These are phyloP conservation scores for Gouania willdenowi DNA, from an alignment of 2,797 vertebrate species.

Conservation along the genomic window DNA sequence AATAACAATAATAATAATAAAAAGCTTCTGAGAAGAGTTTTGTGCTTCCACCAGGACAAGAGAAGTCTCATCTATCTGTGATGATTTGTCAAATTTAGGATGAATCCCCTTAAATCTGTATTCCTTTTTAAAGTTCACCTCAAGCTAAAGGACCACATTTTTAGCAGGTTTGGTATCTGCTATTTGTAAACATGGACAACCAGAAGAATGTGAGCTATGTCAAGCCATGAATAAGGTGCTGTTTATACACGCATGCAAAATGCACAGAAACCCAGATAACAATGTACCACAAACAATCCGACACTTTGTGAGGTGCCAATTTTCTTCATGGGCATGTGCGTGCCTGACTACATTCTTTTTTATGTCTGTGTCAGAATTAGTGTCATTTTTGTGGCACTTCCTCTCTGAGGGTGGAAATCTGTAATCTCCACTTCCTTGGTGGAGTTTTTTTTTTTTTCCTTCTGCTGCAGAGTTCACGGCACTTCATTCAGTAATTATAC, in stretches of 20 bases:
- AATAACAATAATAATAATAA: too few species aligned
- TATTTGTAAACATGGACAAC: conserved; percentile 43
- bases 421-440: conserved; percentile 22
- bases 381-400: conserved; percentile 50
- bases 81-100: too few species aligned
- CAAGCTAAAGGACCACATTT: conserved; percentile 7
- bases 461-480: conserved; percentile 18
- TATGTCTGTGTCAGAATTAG: conserved; percentile 41
- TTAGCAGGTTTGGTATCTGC: conserved; percentile 21
- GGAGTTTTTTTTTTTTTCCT: conserved; percentile 33
- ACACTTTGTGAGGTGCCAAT: conserved; percentile 22
- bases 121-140: conserved; percentile 22
- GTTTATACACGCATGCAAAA: conserved; percentile 45
- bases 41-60: neutral
- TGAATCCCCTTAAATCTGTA: too few species aligned
- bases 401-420: conserved; percentile 33
- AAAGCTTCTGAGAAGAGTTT: too few species aligned
- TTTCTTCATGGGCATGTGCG: conserved; percentile 34
- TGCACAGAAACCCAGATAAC: conserved; percentile 28
- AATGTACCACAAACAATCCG: conserved; percentile 33
- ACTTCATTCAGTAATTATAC: conserved; percentile 28
- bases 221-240: conserved; percentile 36
- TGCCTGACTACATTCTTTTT: conserved; percentile 51
- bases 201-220: conserved; percentile 59
- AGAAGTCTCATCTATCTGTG: too few species aligned